Evolutionary conservation across 2,888 invertebrate genomes (phyloP).

Genomic region (Scrobipalpa costella): DNA sequence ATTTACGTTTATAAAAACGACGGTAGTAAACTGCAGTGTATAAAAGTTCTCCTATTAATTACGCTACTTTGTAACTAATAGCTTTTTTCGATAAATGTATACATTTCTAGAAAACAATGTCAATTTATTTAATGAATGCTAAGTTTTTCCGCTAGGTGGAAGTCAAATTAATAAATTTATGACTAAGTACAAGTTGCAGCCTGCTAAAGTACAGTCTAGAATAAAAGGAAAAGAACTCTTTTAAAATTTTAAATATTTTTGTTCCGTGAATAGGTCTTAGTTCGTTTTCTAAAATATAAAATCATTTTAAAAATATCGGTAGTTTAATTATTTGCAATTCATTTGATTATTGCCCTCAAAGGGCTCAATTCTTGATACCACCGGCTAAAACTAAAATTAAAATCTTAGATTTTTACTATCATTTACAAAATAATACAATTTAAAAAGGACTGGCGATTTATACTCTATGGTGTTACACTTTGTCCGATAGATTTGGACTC

Average conservation of each 20-base stretch:
- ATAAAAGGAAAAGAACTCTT: not conserved
- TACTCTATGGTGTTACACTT: no score
- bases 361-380: no score
- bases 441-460: no score
- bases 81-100: not conserved
- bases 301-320: no score
- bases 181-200: slow-evolving; percentile 7
- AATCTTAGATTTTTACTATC: no score
- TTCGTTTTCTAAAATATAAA: no score
- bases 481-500: no score
- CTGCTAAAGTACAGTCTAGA: not conserved
- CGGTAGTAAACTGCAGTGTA: not conserved
- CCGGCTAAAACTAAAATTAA: no score
- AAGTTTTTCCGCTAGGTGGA: not conserved
- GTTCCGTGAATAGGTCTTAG: no score
- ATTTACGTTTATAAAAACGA: not conserved
- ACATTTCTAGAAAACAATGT: slow-evolving; percentile 2
- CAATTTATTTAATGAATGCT: not conserved
- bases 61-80: not conserved
- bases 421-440: no score
- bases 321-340: no score
- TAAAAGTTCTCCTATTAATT: not conserved
- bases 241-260: not conserved
- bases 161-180: slow-evolving; percentile 1
- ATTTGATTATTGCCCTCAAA: no score